Percentiles rank a stretch among this genome's conserved stretches.
Conservation (phyloP, 1,140 invertebrate species). For the Diachasma alloeum region DNA sequence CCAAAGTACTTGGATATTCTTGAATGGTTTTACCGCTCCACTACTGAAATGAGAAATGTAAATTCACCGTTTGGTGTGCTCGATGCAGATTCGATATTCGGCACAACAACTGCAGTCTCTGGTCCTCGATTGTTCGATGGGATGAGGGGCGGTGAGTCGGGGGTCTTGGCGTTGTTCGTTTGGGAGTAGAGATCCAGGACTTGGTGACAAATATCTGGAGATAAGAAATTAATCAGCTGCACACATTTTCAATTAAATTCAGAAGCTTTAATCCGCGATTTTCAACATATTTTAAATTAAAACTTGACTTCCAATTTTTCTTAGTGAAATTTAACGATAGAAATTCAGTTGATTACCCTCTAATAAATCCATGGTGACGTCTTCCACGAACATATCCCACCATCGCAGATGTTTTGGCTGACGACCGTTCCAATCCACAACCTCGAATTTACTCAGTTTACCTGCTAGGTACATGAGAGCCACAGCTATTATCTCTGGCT, state of each 20-base stretch:
- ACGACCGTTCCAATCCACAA: conserved; percentile 90
- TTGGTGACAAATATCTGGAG: conserved; percentile 94
- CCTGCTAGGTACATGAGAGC: conserved; percentile 96
- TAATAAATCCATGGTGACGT: conserved; percentile 93
- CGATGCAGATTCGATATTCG: conserved; percentile 51
- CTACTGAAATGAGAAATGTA: conserved; percentile 5
- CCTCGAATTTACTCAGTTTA: conserved; percentile 96
- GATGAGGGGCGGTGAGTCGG: conserved; percentile 71
- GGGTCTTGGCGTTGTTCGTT: conserved; percentile 67
- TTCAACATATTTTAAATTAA: too few species aligned
- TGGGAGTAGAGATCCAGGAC: conserved; percentile 88
- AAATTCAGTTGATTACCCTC: conserved; percentile 71
- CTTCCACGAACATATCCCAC: conserved; percentile 98
- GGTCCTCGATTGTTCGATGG: conserved; percentile 57
- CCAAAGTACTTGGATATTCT: too few species aligned
- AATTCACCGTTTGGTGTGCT: conserved; percentile 55
- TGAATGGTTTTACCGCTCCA: too few species aligned
- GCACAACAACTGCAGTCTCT: conserved; percentile 46
- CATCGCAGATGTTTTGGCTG: conserved; percentile 84
- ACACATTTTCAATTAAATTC: too few species aligned
- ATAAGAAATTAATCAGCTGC: not conserved
- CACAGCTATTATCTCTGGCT: conserved; percentile 98
- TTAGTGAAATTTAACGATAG: too few species aligned
- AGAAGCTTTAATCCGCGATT: too few species aligned
- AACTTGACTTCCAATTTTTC: too few species aligned